A percentile compares a stretch with the other conserved stretches of the same genome.
Evolutionary conservation across 2,113 vertebrate genomes (phyloP).

Genomic region (Muntiacus reevesi): DNA sequence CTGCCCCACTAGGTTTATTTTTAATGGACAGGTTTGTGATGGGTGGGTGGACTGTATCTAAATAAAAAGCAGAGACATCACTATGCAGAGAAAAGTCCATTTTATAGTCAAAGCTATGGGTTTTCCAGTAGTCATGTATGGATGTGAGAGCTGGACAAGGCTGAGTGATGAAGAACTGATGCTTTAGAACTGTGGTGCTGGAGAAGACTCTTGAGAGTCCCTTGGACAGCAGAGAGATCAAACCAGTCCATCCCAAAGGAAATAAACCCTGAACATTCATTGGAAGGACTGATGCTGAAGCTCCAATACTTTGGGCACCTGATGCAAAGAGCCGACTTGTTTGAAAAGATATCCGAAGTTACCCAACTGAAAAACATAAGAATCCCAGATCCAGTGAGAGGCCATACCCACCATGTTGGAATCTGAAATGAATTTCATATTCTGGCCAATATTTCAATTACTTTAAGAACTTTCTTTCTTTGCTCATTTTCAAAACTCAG

Average conservation of each 20-base stretch:
- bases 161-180: not conserved
- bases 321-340: not conserved
- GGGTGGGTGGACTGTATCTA: not conserved
- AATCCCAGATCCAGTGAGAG: not conserved
- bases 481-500: not conserved
- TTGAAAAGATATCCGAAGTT: not conserved
- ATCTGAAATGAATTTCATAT: not conserved
- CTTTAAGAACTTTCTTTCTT: not conserved
- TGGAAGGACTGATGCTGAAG: not conserved
- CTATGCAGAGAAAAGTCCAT: not conserved
- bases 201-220: not conserved
- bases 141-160: not conserved
- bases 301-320: not conserved
- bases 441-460: not conserved
- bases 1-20: accelerated
- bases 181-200: not conserved
- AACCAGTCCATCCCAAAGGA: not conserved
- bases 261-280: not conserved
- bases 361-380: not conserved
- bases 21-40: not conserved
- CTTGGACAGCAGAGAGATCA: not conserved
- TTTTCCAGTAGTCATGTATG: not conserved
- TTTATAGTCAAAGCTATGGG: not conserved
- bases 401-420: not conserved
- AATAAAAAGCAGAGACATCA: not conserved